Conservation (phyloP, 2,113 vertebrate species). For the Dasypus novemcinctus region DNA sequence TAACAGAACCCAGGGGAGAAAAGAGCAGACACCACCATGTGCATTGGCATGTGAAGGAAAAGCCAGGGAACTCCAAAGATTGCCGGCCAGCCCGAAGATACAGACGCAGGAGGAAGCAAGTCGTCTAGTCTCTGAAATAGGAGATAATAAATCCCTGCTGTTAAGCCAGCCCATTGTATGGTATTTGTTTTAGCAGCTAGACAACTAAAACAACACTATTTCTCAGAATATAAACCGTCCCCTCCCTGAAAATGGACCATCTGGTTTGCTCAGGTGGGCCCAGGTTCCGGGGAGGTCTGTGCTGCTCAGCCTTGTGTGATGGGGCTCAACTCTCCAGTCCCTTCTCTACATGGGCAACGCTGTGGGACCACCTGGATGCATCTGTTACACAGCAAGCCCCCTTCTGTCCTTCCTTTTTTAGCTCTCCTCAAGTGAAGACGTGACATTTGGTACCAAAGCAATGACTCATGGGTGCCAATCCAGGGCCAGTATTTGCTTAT, state of each 20-base stretch:
- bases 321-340: neutral
- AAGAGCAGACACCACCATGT: no score
- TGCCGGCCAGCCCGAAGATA: no score
- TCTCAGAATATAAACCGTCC: neutral
- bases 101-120: no score
- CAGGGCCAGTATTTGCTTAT: neutral
- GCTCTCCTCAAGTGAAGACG: neutral
- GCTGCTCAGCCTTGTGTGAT: neutral
- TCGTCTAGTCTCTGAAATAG: no score
- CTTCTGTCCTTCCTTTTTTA: neutral
- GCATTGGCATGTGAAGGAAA: no score
- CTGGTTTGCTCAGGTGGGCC: neutral
- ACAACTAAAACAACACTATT: neutral
- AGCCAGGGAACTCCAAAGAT: no score
- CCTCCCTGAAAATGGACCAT: rapidly evolving
- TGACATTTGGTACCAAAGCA: neutral
- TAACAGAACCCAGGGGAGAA: no score
- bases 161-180: no score
- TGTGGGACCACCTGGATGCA: neutral
- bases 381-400: neutral
- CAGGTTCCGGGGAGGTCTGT: neutral
- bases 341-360: neutral
- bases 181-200: no score
- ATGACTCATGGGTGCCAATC: neutral
- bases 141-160: no score